phyloP scores from a whole-genome alignment of 30 jellyfish, hydroid and myxozoan genomes.

The Phacellophora camtschatica region DNA sequence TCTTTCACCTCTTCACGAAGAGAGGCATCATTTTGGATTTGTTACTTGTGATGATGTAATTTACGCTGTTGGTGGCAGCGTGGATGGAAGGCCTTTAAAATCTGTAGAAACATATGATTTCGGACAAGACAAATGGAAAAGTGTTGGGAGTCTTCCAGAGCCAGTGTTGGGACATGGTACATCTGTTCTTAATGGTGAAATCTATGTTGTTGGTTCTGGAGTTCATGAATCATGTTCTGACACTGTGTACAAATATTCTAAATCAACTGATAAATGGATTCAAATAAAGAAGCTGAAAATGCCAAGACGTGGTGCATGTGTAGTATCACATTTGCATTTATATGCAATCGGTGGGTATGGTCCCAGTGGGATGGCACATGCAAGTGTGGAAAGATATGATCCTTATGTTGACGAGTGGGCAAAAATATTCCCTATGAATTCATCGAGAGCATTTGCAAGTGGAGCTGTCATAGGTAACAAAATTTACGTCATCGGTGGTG shows the following conservation, averaged over 20 bases:
- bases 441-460: slow-evolving; percentile 95
- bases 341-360: slow-evolving; percentile 99
- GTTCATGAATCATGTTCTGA: slow-evolving; percentile 59
- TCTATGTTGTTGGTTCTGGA: slow-evolving; percentile 90
- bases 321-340: slow-evolving; percentile 77
- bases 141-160: slow-evolving; percentile 35
- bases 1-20: slow-evolving; percentile 75
- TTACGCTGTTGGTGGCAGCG: slow-evolving; percentile 84
- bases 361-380: slow-evolving; percentile 83
- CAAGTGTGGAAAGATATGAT: slow-evolving; percentile 94
- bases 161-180: slow-evolving; percentile 79
- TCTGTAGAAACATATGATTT: slow-evolving; percentile 68
- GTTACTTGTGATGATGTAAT: slow-evolving; percentile 50
- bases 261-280: slow-evolving; percentile 54
- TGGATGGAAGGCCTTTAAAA: slow-evolving; percentile 53
- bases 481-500: slow-evolving; percentile 96
- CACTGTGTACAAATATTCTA: slow-evolving; percentile 65
- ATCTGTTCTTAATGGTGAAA: slow-evolving; percentile 82
- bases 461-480: slow-evolving; percentile 86
- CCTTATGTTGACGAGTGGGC: slow-evolving; percentile 96
- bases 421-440: slow-evolving; percentile 91
- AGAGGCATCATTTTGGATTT: slow-evolving; percentile 60
- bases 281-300: slow-evolving; percentile 63
- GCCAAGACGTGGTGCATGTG: slow-evolving; percentile 96
- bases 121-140: slow-evolving; percentile 81